These are phyloP conservation scores for Tachypleus tridentatus DNA, from an alignment of 1,140 invertebrate species.

Conservation along the genomic window DNA sequence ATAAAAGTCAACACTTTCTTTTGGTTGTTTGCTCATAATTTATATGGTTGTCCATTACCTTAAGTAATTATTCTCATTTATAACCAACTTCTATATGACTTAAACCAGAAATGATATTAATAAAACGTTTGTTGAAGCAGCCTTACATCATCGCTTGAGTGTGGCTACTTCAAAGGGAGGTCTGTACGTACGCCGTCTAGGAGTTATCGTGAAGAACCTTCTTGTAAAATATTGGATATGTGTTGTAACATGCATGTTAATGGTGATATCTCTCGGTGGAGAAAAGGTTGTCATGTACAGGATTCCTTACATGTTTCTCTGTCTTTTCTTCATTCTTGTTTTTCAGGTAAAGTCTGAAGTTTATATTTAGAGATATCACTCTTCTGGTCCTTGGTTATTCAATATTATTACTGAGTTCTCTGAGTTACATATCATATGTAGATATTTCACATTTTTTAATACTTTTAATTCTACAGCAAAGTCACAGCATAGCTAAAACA, in stretches of 20 bases:
- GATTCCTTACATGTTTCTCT: constrained; percentile 91
- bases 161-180: constrained; percentile 38
- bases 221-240: constrained; percentile 93
- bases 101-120: neutral
- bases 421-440: too few species aligned
- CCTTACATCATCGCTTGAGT: constrained; percentile 35
- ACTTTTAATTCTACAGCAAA: too few species aligned
- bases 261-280: constrained; percentile 71
- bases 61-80: too few species aligned
- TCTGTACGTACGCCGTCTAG: too few species aligned
- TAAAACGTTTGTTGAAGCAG: constrained; percentile 39
- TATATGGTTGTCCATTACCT: too few species aligned
- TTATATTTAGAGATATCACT: constrained; percentile 8
- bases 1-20: too few species aligned
- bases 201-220: constrained; percentile 36
- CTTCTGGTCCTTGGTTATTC: too few species aligned
- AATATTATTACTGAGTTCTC: too few species aligned
- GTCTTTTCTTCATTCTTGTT: constrained; percentile 78
- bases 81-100: too few species aligned
- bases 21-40: too few species aligned
- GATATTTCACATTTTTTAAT: too few species aligned
- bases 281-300: constrained; percentile 83
- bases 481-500: too few species aligned
- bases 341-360: constrained; percentile 58
- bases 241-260: constrained; percentile 79